Base-by-base conservation (phyloP, 1,140 invertebrate species). In the Geopemphigus sp. region DNA sequence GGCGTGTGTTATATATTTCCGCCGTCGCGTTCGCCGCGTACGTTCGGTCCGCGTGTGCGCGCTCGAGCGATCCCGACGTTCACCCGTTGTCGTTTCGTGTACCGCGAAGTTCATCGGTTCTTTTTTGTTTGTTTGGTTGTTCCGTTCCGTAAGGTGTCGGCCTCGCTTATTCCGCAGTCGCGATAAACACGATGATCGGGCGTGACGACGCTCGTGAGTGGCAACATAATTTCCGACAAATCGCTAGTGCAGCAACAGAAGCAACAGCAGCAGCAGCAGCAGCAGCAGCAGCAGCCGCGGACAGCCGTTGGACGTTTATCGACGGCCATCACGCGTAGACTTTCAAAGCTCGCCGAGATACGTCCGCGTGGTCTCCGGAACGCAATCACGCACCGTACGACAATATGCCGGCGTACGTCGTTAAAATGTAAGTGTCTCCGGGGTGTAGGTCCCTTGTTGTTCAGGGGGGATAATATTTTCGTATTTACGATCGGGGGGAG, bases 331-430 rank as follows among this genome's bases (percentile, higher is more conserved):
- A 12, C 47, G 47, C 66, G 22, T 68, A 50, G 50, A 50, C 14
- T 68, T 68, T 50, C 22, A 11, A 8, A 26, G 11, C 56, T 22
- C 8, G 19, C n/a, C 22, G 39, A 45, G 19, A 66, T 8, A 39
- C 64, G 32, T 64, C 66, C 61, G 26, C 61, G 26, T 45, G 5
- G 39, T 45, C 39, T 11, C 11, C 47, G 32, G 32, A 39, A 39
- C 22, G 22, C 47, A 29, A 39, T 5, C 50, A 32, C 68, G 32
- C 32, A 72, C 15, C 26, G 45, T 14, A 29, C 32, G 32, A 11
- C 72, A 74, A 14, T 8, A 78, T 78, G 74, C 74, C 74, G 74
- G 74, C 57, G 57, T 78, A 78, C 17, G 74, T 78, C 74, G 74
- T 78, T 78, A 57, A 78, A 78, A 78, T 78, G 74, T 78, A 29